phyloP scores from a whole-genome alignment of 2,797 vertebrate species.

The Siniperca scherzeri region DNA sequence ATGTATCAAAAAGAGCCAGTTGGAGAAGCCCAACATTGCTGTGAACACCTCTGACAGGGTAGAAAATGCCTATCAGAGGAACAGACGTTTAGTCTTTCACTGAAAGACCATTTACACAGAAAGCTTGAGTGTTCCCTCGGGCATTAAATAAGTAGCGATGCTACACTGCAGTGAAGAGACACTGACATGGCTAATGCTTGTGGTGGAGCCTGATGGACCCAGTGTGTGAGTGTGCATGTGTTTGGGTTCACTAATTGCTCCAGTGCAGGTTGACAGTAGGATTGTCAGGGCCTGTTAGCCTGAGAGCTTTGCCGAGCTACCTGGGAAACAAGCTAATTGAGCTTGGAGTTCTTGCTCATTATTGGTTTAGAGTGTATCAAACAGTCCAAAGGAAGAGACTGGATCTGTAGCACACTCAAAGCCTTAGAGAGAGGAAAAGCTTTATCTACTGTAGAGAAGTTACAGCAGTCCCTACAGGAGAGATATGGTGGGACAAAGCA shows the following conservation, averaged over 20 bases:
- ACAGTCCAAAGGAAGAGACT: slow-evolving; percentile 33
- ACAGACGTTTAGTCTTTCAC: slow-evolving; percentile 35
- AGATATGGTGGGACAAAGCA: not conserved
- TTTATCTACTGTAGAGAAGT: slow-evolving; percentile 9
- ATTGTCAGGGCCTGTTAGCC: slow-evolving; percentile 76
- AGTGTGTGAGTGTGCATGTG: slow-evolving; percentile 46
- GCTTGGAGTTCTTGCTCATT: slow-evolving; percentile 68
- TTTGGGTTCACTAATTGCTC: slow-evolving; percentile 77
- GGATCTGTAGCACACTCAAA: slow-evolving; percentile 15
- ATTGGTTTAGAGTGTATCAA: slow-evolving; percentile 65
- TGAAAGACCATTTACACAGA: slow-evolving; percentile 46
- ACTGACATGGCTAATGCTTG: slow-evolving; percentile 62
- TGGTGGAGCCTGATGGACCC: slow-evolving; percentile 57
- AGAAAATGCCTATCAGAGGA: slow-evolving; percentile 35
- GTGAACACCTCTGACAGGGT: slow-evolving; percentile 45
- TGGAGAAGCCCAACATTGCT: slow-evolving; percentile 3
- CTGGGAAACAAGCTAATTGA: slow-evolving; percentile 82
- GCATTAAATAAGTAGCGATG: slow-evolving; percentile 59
- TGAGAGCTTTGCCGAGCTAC: slow-evolving; percentile 57
- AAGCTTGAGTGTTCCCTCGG: slow-evolving; percentile 44
- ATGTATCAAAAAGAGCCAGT: slow-evolving; percentile 32
- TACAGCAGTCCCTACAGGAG: slow-evolving; percentile 13
- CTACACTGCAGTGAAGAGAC: slow-evolving; percentile 55
- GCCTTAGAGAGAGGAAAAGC: slow-evolving; percentile 4
- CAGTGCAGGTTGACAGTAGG: slow-evolving; percentile 73